phyloP scores from a whole-genome alignment of 2,888 invertebrate species.

The Vandiemenella viatica region DNA sequence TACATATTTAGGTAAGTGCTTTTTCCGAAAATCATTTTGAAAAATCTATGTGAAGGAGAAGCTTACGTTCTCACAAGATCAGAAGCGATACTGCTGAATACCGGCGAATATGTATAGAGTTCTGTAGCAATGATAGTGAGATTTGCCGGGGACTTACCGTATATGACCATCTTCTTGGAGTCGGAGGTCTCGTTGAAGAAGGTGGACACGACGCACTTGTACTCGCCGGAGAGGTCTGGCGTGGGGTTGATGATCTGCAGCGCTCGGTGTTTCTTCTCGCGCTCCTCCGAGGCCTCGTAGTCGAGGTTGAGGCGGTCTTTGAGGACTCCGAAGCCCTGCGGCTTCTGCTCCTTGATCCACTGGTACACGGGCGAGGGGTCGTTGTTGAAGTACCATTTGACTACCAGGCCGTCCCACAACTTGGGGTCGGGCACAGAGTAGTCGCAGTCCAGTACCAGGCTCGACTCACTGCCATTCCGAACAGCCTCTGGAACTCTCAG shows the following conservation, averaged over 20 bases:
- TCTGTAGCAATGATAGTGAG: too few species aligned
- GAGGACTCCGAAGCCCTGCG: slow-evolving; percentile 29
- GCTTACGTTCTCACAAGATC: too few species aligned
- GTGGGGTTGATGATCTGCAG: slow-evolving; percentile 49
- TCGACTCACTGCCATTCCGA: slow-evolving; percentile 31
- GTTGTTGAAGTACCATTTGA: slow-evolving; percentile 41
- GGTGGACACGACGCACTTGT: slow-evolving; percentile 52
- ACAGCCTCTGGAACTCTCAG: slow-evolving; percentile 25
- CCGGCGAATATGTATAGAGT: too few species aligned
- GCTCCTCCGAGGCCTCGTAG: slow-evolving; percentile 35
- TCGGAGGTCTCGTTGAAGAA: slow-evolving; percentile 43
- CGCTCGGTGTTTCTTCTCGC: slow-evolving; percentile 42
- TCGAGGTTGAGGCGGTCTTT: slow-evolving; percentile 26
- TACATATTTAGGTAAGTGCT: too few species aligned
- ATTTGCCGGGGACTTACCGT: slow-evolving; percentile 51
- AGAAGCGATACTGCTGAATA: too few species aligned
- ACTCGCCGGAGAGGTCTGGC: slow-evolving; percentile 50
- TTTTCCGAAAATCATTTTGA: too few species aligned
- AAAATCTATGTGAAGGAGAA: too few species aligned
- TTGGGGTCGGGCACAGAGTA: slow-evolving; percentile 28
- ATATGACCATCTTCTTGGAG: slow-evolving; percentile 48
- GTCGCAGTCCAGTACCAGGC: slow-evolving; percentile 39
- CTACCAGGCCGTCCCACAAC: slow-evolving; percentile 33
- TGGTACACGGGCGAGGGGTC: slow-evolving; percentile 35
- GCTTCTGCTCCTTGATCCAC: slow-evolving; percentile 37